Conservation (phyloP, 2,797 vertebrate species). For the Poecilia gillii region DNA sequence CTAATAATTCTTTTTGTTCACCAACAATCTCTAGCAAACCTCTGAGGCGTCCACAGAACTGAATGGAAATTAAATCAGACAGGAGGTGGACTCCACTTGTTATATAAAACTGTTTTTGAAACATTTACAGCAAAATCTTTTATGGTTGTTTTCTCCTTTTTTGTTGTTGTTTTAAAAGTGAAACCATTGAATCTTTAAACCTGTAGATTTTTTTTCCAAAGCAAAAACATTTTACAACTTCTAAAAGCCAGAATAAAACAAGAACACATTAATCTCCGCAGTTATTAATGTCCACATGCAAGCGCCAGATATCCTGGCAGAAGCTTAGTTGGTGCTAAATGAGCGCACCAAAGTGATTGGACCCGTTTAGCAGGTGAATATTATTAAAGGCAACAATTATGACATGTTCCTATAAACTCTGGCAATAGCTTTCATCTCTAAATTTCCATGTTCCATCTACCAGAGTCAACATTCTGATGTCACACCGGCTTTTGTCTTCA, state of each 20-base stretch:
- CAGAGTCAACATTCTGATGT: conserved; percentile 58
- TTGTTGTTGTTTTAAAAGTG: neutral
- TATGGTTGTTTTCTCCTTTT: neutral
- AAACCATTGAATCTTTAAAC: neutral
- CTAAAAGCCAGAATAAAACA: neutral
- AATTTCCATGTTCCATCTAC: conserved; percentile 37
- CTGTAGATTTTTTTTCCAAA: neutral
- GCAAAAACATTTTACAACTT: neutral
- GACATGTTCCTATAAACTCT: conserved; percentile 55
- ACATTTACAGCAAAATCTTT: neutral
- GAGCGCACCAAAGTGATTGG: conserved; percentile 47
- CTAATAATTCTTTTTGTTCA: neutral
- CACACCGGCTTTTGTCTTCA: conserved; percentile 30
- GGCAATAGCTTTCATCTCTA: conserved; percentile 48
- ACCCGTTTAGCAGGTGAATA: conserved; percentile 69
- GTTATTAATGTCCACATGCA: neutral
- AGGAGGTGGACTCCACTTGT: neutral
- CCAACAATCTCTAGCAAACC: neutral
- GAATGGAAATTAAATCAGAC: neutral
- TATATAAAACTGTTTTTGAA: neutral
- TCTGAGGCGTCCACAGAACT: neutral
- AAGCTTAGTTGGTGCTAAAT: conserved; percentile 29
- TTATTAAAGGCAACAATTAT: conserved; percentile 70
- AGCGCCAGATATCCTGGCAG: neutral
- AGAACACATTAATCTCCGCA: neutral